Conservation (phyloP, 2,113 vertebrate species). For the Ammodytes dubius region DNA sequence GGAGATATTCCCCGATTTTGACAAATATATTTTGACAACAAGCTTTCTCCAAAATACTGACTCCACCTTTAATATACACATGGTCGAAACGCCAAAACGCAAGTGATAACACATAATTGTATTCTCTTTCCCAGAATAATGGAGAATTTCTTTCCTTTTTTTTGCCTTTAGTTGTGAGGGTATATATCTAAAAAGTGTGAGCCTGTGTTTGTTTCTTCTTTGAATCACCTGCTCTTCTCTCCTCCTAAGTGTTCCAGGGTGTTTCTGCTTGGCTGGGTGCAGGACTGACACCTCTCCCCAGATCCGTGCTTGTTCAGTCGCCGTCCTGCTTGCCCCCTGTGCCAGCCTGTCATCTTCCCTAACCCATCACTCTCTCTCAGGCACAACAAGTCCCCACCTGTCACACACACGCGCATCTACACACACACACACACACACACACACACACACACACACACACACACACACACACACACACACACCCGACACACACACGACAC, state of each 20-base stretch:
- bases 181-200: constrained; percentile 57
- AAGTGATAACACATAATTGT: not conserved
- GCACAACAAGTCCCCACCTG: constrained; percentile 74
- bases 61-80: not conserved
- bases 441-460: constrained; percentile 22
- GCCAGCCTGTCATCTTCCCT: constrained; percentile 81
- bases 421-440: constrained; percentile 26
- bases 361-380: constrained; percentile 77
- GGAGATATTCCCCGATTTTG: too few species aligned
- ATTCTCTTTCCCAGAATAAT: not conserved
- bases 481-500: constrained; percentile 27
- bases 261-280: constrained; percentile 80
- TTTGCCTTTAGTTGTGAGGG: constrained; percentile 32
- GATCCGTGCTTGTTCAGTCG: constrained; percentile 80
- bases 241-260: constrained; percentile 74
- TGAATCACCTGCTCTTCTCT: constrained; percentile 63
- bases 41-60: too few species aligned
- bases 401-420: constrained; percentile 45
- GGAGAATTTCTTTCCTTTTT: not conserved
- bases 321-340: constrained; percentile 78
- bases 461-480: constrained; percentile 28
- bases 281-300: constrained; percentile 83
- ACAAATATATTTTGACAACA: too few species aligned
- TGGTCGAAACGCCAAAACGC: not conserved
- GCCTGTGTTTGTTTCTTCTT: constrained; percentile 73